Conservation (phyloP, 2,113 vertebrate genomes). For the Piprites chloris region DNA sequence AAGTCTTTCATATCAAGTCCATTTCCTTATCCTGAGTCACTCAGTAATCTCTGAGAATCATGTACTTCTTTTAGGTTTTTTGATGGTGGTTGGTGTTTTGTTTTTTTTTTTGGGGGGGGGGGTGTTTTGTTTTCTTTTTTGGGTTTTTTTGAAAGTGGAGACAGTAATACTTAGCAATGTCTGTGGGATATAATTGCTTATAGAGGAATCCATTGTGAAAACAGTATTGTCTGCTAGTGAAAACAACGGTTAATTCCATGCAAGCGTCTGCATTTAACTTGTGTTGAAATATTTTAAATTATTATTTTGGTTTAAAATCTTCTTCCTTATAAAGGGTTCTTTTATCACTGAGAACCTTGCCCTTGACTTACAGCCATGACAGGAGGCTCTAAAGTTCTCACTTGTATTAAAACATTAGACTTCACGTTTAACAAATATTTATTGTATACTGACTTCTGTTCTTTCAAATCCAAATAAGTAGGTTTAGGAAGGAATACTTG, state of each 20-base stretch:
- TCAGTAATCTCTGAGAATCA: not conserved
- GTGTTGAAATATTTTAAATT: not conserved
- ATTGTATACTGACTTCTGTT: not conserved
- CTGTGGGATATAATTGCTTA: not conserved
- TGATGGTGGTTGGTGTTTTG: not conserved
- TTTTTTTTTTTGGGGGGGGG: too few relatives aligned
- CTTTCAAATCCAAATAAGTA: not conserved
- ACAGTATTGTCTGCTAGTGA: not conserved
- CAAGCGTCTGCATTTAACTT: not conserved
- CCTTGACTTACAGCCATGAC: not conserved
- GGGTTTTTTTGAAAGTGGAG: not conserved
- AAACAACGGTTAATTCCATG: not conserved
- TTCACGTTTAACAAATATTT: not conserved
- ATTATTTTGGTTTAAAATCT: not conserved
- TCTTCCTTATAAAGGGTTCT: not conserved
- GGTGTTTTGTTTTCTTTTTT: not conserved
- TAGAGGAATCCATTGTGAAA: not conserved
- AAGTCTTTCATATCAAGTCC: fast-evolving
- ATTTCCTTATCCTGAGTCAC: not conserved
- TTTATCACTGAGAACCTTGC: not conserved
- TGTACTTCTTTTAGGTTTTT: not conserved
- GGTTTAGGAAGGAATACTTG: not conserved
- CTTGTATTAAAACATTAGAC: not conserved
- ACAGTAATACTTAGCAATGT: not conserved
- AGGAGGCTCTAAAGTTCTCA: not conserved